These are phyloP conservation scores for Podocnemis expansa DNA, from an alignment of 2,113 vertebrate genomes.

Conservation along the genomic window DNA sequence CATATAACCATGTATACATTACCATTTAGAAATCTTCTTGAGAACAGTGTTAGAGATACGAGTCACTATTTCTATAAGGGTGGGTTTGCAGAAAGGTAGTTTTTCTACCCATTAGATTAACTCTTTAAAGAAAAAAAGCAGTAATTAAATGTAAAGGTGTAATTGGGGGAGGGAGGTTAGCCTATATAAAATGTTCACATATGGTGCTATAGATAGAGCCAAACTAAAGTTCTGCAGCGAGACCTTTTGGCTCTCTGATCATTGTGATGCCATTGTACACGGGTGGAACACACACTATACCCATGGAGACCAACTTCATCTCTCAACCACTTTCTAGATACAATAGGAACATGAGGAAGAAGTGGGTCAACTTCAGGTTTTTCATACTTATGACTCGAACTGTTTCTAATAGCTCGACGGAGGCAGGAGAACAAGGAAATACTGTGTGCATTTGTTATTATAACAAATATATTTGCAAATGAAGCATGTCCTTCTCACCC, in stretches of 20 bases:
- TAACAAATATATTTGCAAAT: background rate
- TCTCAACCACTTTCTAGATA: background rate
- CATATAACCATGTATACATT: too few species aligned
- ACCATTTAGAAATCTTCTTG: background rate
- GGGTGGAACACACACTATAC: background rate
- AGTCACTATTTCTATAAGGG: background rate
- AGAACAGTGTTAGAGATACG: background rate
- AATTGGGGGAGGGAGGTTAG: background rate
- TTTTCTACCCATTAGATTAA: background rate
- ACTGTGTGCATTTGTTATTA: background rate
- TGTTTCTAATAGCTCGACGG: background rate
- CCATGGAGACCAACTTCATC: background rate
- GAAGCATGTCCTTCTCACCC: background rate
- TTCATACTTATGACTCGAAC: background rate
- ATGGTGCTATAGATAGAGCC: background rate
- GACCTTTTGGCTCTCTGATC: background rate
- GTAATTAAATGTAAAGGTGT: too few species aligned
- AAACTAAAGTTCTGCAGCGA: background rate
- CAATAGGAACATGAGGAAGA: background rate
- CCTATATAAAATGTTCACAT: background rate
- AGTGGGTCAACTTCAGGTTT: background rate
- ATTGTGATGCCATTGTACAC: background rate
- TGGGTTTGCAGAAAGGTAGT: background rate
- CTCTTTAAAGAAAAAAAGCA: background rate
- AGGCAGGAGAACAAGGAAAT: background rate